Conservation (phyloP, 2,888 invertebrate species). For the Ptilodon capucinus region DNA sequence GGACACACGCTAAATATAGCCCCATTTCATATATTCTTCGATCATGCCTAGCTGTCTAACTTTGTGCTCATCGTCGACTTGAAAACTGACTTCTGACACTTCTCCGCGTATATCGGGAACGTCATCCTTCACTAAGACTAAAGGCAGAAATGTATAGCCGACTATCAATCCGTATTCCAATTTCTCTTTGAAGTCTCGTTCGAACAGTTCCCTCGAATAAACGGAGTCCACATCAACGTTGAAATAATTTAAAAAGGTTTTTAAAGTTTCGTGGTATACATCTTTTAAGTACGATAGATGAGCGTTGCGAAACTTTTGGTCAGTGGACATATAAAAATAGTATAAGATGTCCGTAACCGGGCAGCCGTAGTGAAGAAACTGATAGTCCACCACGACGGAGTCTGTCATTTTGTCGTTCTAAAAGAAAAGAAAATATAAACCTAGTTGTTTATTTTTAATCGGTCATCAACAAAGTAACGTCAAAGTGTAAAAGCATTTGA, state of each 20-base stretch:
- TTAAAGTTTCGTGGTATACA: constrained; percentile 39
- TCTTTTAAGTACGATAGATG: constrained; percentile 40
- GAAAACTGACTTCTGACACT: constrained; percentile 13
- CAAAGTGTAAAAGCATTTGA: too few species aligned
- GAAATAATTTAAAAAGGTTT: constrained; percentile 37
- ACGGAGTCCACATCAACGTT: constrained; percentile 34
- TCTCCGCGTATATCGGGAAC: constrained; percentile 24
- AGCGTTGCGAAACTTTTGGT: constrained; percentile 38
- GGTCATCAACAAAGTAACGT: too few species aligned
- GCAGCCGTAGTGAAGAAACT: constrained; percentile 38
- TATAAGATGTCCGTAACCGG: constrained; percentile 44
- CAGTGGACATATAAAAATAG: constrained; percentile 43
- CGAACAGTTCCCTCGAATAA: constrained; percentile 38
- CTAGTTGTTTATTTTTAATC: too few species aligned
- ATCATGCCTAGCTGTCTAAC: neutral
- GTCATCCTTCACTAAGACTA: constrained; percentile 38
- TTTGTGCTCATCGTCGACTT: constrained; percentile 12
- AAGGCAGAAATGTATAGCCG: constrained; percentile 25
- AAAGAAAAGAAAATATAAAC: too few species aligned
- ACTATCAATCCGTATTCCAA: constrained; percentile 40
- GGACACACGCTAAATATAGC: neutral
- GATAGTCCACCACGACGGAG: constrained; percentile 45
- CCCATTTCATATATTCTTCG: neutral
- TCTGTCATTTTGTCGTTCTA: too few species aligned
- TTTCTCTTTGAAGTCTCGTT: constrained; percentile 34